phyloP scores from a whole-genome alignment of 2,113 vertebrate genomes.

The Daubentonia madagascariensis region DNA sequence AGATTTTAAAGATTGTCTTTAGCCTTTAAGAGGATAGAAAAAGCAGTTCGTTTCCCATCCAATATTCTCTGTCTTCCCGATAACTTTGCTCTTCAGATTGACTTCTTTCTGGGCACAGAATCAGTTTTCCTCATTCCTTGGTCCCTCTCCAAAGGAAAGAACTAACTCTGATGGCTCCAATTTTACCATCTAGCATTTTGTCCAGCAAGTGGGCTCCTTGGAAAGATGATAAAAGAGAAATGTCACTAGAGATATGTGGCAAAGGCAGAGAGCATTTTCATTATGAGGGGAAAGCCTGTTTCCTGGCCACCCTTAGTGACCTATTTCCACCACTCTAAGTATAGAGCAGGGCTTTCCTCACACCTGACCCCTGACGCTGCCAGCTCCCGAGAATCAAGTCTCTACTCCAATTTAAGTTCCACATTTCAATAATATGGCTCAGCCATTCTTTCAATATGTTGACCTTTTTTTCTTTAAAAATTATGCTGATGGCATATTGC shows the following conservation, averaged over 20 bases:
- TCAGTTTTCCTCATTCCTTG: conserved; percentile 39
- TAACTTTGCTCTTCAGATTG: conserved; percentile 29
- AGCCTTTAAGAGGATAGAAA: conserved; percentile 3
- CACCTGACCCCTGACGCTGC: neutral
- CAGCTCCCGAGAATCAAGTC: neutral
- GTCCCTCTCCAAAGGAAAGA: conserved; percentile 51
- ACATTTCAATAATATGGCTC: conserved; percentile 4
- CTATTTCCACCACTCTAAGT: conserved; percentile 39
- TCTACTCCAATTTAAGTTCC: neutral
- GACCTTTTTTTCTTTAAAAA: neutral
- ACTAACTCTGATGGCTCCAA: neutral
- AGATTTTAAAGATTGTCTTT: neutral
- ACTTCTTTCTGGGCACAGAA: conserved; percentile 57
- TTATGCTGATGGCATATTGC: neutral
- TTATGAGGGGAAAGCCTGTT: conserved; percentile 7
- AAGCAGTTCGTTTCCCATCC: neutral
- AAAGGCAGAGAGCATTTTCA: conserved; percentile 12
- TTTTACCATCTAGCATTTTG: conserved; percentile 48
- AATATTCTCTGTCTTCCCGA: conserved; percentile 34
- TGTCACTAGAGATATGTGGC: neutral
- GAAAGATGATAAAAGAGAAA: conserved; percentile 56
- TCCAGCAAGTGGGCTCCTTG: conserved; percentile 43
- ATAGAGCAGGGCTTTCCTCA: conserved; percentile 58
- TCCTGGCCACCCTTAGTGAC: neutral
- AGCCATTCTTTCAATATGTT: neutral